A percentile compares a stretch with the other conserved stretches of the same genome.
phyloP scores from a whole-genome alignment of 1,140 invertebrate genomes.

The Luehdorfia chinensis region DNA sequence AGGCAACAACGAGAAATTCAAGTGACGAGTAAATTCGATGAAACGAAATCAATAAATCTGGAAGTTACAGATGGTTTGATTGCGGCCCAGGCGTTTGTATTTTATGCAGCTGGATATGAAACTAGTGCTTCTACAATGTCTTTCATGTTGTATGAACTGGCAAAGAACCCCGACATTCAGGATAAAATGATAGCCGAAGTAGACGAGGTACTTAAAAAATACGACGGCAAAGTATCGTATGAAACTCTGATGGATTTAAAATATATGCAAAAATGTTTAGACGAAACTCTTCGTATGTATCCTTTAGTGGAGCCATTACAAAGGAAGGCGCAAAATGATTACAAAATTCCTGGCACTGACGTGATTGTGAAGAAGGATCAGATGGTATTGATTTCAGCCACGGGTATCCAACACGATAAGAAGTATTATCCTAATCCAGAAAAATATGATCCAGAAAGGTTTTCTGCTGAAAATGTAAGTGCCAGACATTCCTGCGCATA shows the following conservation, averaged over 20 bases:
- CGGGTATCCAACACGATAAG: constrained; percentile 31
- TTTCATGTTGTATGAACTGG: constrained; percentile 50
- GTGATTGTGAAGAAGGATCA: constrained; percentile 68
- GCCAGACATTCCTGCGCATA: no score
- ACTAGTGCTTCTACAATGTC: constrained; percentile 34
- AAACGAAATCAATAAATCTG: constrained; percentile 14
- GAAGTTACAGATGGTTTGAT: constrained; percentile 46
- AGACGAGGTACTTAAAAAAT: constrained; percentile 44
- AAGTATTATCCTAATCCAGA: constrained; percentile 28
- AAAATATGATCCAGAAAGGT: constrained; percentile 8
- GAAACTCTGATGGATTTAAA: constrained; percentile 66
- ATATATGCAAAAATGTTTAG: constrained; percentile 52
- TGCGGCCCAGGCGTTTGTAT: constrained; percentile 49
- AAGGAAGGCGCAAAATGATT: constrained; percentile 35
- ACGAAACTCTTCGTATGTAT: constrained; percentile 79
- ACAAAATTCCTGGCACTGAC: constrained; percentile 71
- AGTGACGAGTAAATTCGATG: constrained; percentile 14
- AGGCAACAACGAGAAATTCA: constrained; percentile 43
- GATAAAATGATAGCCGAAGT: constrained; percentile 55
- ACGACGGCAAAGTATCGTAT: constrained; percentile 48
- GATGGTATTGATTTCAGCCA: constrained; percentile 23
- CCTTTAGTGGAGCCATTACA: constrained; percentile 75
- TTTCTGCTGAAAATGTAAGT: no score
- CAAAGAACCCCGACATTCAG: constrained; percentile 56
- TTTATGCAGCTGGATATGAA: constrained; percentile 52